phyloP scores from a whole-genome alignment of 2,113 vertebrate genomes.

The Athene noctua region DNA sequence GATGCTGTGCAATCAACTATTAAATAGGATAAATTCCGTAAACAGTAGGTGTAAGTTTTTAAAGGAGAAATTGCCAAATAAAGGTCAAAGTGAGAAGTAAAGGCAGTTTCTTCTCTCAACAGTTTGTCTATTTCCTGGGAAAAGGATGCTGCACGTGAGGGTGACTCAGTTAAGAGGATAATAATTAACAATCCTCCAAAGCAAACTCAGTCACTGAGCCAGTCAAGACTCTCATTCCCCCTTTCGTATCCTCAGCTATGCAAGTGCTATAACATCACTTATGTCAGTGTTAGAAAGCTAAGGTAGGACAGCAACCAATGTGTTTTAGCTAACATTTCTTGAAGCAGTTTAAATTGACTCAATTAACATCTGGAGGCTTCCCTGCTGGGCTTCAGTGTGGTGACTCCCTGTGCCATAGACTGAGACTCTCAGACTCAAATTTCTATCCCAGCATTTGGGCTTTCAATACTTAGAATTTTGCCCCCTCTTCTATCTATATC shows the following conservation, averaged over 20 bases:
- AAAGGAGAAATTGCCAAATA: background rate
- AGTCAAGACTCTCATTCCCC: background rate
- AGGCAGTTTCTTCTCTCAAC: background rate
- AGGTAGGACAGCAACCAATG: background rate
- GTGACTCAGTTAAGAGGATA: slow-evolving; percentile 31
- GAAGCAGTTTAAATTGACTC: background rate
- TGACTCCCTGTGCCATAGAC: background rate
- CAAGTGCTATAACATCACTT: background rate
- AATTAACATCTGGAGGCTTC: background rate
- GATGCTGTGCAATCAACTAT: background rate
- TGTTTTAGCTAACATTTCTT: background rate
- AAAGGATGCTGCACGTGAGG: background rate
- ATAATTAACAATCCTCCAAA: slow-evolving; percentile 39
- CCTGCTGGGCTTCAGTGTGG: background rate
- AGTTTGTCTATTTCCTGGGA: background rate
- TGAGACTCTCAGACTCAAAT: background rate
- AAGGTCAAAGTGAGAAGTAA: background rate
- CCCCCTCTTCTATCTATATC: background rate
- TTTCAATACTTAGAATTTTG: background rate
- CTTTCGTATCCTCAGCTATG: background rate
- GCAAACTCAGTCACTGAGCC: background rate
- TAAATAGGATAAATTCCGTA: background rate
- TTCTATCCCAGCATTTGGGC: background rate
- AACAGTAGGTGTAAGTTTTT: background rate
- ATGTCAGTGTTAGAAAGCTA: background rate